Percentiles rank a stretch among this genome's conserved stretches.
Conservation (phyloP, 35 echinoderm and acorn worm species). For the Ophioderma brevispina region DNA sequence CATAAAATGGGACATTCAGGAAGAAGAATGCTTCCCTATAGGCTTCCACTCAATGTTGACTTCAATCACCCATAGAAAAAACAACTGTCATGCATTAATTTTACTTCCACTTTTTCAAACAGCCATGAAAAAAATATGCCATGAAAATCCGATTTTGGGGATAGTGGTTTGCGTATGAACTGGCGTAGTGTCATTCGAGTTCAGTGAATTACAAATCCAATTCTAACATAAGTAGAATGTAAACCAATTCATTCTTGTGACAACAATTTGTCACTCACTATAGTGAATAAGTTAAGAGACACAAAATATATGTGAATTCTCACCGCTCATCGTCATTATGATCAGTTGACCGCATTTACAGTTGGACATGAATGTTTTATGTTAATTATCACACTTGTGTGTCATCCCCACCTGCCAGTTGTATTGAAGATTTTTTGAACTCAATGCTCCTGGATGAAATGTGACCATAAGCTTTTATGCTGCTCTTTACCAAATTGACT, state of each 20-base stretch:
- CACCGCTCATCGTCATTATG: not conserved
- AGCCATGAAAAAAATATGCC: not conserved
- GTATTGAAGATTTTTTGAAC: no score
- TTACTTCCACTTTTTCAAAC: not conserved
- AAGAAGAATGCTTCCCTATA: not conserved
- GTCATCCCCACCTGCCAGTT: no score
- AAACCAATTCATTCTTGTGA: not conserved
- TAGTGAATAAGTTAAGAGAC: not conserved
- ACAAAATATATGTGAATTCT: not conserved
- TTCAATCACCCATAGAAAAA: no score
- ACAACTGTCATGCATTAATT: not conserved
- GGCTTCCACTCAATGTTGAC: no score
- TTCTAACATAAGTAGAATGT: not conserved
- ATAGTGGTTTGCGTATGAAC: not conserved
- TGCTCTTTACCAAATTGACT: no score
- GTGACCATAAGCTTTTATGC: no score
- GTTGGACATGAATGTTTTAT: not conserved
- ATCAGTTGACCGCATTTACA: not conserved
- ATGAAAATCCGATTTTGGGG: not conserved
- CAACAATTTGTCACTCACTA: not conserved
- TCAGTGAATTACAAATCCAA: not conserved
- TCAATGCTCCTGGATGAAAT: no score
- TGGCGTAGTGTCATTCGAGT: not conserved
- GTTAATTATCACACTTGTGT: no score
- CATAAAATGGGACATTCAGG: not conserved